These are phyloP conservation scores for Struthidea cinerea DNA, from an alignment of 2,113 vertebrate genomes.

Conservation along the genomic window DNA sequence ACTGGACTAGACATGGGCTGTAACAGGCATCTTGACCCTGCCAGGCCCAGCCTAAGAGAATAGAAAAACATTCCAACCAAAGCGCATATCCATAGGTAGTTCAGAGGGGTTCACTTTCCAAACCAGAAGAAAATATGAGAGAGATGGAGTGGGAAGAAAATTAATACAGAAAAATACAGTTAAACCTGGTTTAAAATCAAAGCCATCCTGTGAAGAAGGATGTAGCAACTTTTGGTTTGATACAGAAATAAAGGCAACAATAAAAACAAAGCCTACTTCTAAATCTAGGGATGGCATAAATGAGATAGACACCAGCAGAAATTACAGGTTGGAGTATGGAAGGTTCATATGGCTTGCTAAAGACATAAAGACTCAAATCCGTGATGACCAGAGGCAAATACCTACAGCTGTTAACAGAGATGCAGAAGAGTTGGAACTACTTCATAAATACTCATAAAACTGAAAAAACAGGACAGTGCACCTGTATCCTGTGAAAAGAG, in stretches of 20 bases:
- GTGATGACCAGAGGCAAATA: not conserved
- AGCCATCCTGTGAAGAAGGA: not conserved
- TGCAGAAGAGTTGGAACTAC: not conserved
- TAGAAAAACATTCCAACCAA: not conserved
- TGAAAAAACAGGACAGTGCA: not conserved
- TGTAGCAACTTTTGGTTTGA: not conserved
- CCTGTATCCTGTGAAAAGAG: not conserved
- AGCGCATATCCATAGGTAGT: not conserved
- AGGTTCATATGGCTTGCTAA: not conserved
- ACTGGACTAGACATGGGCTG: accelerated
- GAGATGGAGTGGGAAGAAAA: not conserved
- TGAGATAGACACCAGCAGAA: not conserved
- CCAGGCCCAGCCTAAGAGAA: not conserved
- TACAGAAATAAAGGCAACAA: not conserved
- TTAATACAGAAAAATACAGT: not conserved
- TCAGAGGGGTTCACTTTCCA: not conserved
- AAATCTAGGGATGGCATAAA: not conserved
- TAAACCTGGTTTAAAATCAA: not conserved
- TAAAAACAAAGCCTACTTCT: not conserved
- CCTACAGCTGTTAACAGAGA: not conserved
- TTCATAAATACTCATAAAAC: not conserved
- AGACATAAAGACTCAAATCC: not conserved
- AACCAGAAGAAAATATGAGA: not conserved
- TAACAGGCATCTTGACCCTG: not conserved
- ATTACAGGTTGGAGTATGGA: not conserved